phyloP scores from a whole-genome alignment of 2,888 invertebrate genomes.

The Ashinkailepas kermadecensis region DNA sequence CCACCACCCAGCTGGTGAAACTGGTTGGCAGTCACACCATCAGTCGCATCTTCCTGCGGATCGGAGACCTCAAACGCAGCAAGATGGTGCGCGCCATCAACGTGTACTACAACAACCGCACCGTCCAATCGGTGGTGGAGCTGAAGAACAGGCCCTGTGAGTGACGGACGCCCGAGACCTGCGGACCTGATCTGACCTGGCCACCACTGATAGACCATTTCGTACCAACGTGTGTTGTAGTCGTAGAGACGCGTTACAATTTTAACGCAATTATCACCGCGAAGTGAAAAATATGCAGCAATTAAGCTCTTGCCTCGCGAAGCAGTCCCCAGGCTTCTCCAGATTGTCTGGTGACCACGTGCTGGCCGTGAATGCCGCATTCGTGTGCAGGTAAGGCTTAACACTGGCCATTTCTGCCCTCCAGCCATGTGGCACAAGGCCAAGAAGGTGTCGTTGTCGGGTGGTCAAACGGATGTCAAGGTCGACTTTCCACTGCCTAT shows the following conservation, averaged over 20 bases:
- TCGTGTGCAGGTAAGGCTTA: too few relatives aligned
- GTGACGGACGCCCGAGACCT: constrained; percentile 28
- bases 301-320: too few relatives aligned
- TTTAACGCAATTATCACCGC: too few relatives aligned
- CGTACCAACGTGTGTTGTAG: too few relatives aligned
- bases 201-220: too few relatives aligned
- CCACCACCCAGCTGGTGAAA: constrained; percentile 95
- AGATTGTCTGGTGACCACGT: too few relatives aligned
- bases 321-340: too few relatives aligned
- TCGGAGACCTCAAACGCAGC: constrained; percentile 89
- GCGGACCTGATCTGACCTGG: too few relatives aligned
- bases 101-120: constrained; percentile 93
- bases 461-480: constrained; percentile 91
- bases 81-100: constrained; percentile 96
- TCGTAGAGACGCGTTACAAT: too few relatives aligned
- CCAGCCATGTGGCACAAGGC: constrained; percentile 92
- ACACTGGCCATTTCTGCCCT: background rate
- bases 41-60: constrained; percentile 82
- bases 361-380: too few relatives aligned
- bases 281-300: too few relatives aligned
- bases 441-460: constrained; percentile 77
- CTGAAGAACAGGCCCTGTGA: constrained; percentile 82
- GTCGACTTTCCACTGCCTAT: constrained; percentile 95
- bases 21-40: constrained; percentile 91
- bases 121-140: constrained; percentile 93